Evolutionary conservation across 2,797 vertebrate genomes (phyloP).

Genomic region (Geotrypetes seraphini): DNA sequence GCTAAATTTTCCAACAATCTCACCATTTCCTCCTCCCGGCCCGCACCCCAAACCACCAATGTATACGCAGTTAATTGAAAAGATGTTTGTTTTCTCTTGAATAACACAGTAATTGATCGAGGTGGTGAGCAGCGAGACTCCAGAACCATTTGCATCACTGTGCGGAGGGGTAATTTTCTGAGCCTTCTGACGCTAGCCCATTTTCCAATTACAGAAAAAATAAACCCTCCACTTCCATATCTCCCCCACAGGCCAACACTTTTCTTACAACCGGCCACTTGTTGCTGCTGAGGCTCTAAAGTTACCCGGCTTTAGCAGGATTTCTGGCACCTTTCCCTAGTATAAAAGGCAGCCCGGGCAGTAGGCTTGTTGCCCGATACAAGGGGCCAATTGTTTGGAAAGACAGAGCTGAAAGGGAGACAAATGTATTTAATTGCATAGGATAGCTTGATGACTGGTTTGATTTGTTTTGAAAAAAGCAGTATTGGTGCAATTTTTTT

Average conservation of each 20-base stretch:
- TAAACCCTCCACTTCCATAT: conserved; percentile 17
- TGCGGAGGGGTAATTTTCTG: conserved; percentile 25
- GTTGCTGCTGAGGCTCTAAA: conserved; percentile 42
- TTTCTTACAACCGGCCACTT: conserved; percentile 40
- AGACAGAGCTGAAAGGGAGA: conserved; percentile 44
- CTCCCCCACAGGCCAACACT: conserved; percentile 35
- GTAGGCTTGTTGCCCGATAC: conserved; percentile 38
- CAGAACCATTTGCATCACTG: conserved; percentile 44
- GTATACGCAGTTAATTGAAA: conserved; percentile 33
- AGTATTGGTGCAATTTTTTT: conserved; percentile 49
- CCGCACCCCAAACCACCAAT: conserved; percentile 28
- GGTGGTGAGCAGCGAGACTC: conserved; percentile 31
- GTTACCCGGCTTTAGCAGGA: conserved; percentile 45
- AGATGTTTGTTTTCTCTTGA: conserved; percentile 44
- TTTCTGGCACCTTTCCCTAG: conserved; percentile 50
- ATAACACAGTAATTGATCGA: conserved; percentile 34
- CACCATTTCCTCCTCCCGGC: conserved; percentile 31
- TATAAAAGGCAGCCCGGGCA: conserved; percentile 54
- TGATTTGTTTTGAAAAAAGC: conserved; percentile 64
- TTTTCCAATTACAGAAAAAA: conserved; percentile 13
- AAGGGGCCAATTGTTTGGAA: conserved; percentile 57
- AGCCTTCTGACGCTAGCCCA: conserved; percentile 15
- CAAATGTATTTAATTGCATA: conserved; percentile 66
- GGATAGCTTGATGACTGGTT: conserved; percentile 58
- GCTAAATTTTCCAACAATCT: conserved; percentile 30